phyloP scores from a whole-genome alignment of 1,140 invertebrate genomes.

The Drosophila ercepeae region DNA sequence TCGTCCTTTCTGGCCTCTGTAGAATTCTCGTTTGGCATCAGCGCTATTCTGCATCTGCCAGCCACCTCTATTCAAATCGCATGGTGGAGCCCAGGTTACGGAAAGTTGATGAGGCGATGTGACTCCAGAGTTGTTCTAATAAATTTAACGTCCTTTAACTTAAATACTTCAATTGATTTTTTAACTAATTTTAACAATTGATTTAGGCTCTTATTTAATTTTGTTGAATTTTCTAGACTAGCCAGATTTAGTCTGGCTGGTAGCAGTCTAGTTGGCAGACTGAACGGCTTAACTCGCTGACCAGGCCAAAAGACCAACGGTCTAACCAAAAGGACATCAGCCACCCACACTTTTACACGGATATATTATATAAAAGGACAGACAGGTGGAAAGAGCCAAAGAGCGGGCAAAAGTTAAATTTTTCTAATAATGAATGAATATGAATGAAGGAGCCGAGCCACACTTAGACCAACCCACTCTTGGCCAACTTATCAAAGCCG shows the following conservation, averaged over 20 bases:
- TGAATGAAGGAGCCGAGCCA: constrained; percentile 60
- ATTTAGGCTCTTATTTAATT: constrained; percentile 2
- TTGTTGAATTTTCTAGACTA: constrained; percentile 6
- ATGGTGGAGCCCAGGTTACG: constrained; percentile 81
- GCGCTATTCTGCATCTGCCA: constrained; percentile 74
- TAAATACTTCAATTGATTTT: constrained; percentile 11
- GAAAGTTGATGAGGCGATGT: constrained; percentile 81
- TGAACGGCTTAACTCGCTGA: constrained; percentile 70
- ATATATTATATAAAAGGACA: constrained; percentile 1
- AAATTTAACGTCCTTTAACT: constrained; percentile 8
- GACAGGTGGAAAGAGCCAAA: constrained; percentile 22
- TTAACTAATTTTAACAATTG: background rate
- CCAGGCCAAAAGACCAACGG: constrained; percentile 61
- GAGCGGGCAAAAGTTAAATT: constrained; percentile 65
- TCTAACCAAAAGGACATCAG: constrained; percentile 50
- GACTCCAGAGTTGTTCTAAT: constrained; percentile 71
- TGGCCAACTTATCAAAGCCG: constrained; percentile 75
- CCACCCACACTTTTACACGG: constrained; percentile 25
- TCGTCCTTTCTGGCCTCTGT: constrained; percentile 54
- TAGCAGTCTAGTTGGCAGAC: constrained; percentile 73
- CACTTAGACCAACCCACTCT: constrained; percentile 40
- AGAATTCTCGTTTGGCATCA: constrained; percentile 64
- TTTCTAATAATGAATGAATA: constrained; percentile 83
- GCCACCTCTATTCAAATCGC: constrained; percentile 65
- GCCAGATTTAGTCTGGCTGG: constrained; percentile 34